Conservation (phyloP, 2,888 invertebrate species). For the Phlogophora meticulosa region DNA sequence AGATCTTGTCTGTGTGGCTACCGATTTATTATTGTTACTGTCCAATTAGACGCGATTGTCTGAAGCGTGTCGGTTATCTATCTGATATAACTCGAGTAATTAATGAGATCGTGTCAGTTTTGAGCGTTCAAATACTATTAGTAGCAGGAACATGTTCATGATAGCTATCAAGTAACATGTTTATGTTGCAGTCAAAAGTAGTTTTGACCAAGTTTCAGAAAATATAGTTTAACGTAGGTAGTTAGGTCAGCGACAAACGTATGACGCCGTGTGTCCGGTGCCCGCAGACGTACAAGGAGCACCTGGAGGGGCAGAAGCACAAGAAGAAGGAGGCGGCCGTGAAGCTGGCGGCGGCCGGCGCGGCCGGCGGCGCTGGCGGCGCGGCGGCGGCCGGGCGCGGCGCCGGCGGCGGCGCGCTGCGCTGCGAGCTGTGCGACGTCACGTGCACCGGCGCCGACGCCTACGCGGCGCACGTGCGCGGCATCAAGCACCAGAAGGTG, state of each 20-base stretch:
- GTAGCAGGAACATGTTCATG: conserved; percentile 7
- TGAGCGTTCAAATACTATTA: conserved; percentile 14
- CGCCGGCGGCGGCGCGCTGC: conserved; percentile 91
- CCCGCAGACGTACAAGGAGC: conserved; percentile 93
- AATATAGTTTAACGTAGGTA: too few species aligned
- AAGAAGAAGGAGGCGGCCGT: conserved; percentile 98
- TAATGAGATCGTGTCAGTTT: conserved; percentile 6
- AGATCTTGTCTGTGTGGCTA: neutral
- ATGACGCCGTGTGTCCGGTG: too few species aligned
- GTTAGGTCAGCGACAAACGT: too few species aligned
- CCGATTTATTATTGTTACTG: neutral
- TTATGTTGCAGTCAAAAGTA: too few species aligned
- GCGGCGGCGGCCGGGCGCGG: conserved; percentile 72
- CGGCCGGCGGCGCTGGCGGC: conserved; percentile 83
- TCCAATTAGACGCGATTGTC: conserved; percentile 22
- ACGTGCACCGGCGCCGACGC: conserved; percentile 99
- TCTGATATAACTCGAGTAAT: conserved; percentile 18
- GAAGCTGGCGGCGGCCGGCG: conserved; percentile 92
- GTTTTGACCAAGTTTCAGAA: too few species aligned
- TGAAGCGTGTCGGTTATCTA: conserved; percentile 13
- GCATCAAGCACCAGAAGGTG: conserved; percentile 99
- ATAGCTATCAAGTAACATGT: too few species aligned
- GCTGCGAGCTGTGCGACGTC: conserved; percentile 99
- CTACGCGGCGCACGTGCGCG: conserved; percentile 99
- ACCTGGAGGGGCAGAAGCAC: conserved; percentile 99